Evolutionary conservation across 2,113 vertebrate genomes (phyloP).

Genomic region (Paramormyrops kingsleyae): DNA sequence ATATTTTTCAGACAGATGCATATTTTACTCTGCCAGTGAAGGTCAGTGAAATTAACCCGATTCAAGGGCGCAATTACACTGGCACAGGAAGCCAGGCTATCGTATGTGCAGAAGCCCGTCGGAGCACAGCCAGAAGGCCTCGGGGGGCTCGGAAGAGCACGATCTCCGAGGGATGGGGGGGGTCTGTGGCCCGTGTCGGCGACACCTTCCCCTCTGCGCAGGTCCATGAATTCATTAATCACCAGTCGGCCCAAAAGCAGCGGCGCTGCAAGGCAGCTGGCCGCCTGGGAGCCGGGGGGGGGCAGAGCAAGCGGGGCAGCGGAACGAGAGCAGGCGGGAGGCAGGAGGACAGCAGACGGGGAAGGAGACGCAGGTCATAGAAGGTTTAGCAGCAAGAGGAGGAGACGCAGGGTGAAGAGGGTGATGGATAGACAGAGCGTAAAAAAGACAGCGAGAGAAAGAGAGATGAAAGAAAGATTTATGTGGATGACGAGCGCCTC

Average conservation of each 20-base stretch:
- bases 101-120: not conserved
- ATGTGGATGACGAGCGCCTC: not conserved
- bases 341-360: not conserved
- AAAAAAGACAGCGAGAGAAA: not conserved
- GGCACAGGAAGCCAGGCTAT: not conserved
- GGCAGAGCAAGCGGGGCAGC: not conserved
- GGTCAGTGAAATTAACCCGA: not conserved
- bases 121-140: not conserved
- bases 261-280: constrained; percentile 49
- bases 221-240: constrained; percentile 54
- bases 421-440: not conserved
- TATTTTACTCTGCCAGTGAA: not conserved
- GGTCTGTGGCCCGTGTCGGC: not conserved
- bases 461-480: not conserved
- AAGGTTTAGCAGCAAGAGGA: not conserved
- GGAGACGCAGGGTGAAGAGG: not conserved
- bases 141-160: not conserved
- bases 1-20: not conserved
- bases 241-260: constrained; percentile 47
- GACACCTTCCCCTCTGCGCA: constrained; percentile 25
- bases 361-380: constrained; percentile 32
- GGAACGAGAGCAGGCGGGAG: not conserved
- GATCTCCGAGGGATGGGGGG: not conserved
- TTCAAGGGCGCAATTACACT: not conserved
- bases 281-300: constrained; percentile 21